Conservation (phyloP, 2,113 vertebrate species). For the Ramphastos sulfuratus region DNA sequence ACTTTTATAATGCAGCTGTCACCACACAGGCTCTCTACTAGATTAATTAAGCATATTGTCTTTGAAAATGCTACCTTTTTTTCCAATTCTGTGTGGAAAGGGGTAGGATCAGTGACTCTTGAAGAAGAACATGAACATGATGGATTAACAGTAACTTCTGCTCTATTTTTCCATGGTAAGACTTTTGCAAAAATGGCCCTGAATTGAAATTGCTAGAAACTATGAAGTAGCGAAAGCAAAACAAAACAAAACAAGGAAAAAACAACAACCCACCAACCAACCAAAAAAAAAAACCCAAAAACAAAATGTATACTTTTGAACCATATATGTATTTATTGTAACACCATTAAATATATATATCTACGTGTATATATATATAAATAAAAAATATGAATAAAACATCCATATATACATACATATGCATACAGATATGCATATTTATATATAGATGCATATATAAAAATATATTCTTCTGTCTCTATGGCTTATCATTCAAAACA, state of each 20-base stretch:
- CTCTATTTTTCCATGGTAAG: not conserved
- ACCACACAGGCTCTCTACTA: not conserved
- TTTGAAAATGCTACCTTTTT: not conserved
- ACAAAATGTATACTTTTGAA: not conserved
- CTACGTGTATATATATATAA: too few species aligned
- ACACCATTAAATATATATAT: too few species aligned
- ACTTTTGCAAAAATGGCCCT: accelerated
- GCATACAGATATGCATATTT: too few species aligned
- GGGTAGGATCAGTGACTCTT: not conserved
- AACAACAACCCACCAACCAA: not conserved
- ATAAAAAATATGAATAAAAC: too few species aligned
- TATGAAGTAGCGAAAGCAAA: not conserved
- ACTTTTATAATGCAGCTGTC: not conserved
- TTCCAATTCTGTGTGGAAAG: not conserved
- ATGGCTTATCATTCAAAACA: not conserved
- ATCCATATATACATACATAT: too few species aligned
- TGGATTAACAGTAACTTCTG: not conserved
- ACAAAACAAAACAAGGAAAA: not conserved
- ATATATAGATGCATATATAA: too few species aligned
- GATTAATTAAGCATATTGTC: not conserved
- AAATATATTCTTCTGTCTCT: not conserved
- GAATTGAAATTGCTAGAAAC: not conserved
- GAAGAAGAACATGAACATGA: not conserved
- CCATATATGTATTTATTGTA: not conserved
- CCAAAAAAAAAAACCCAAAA: not conserved